Evolutionary conservation across 2,113 vertebrate genomes (phyloP).

Genomic region (Hypomesus transpacificus): DNA sequence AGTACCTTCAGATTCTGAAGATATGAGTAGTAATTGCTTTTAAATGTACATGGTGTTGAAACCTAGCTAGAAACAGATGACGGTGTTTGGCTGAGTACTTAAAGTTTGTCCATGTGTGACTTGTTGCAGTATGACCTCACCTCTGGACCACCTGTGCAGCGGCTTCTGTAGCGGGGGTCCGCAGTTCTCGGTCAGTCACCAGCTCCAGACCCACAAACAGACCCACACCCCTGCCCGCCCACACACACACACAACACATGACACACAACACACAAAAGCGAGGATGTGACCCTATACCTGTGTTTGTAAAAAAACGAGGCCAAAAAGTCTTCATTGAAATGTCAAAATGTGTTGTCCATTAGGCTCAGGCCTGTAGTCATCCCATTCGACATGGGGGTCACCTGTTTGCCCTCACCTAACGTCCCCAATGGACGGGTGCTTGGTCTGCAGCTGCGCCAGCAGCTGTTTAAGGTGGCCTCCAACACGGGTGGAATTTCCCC

Average conservation of each 20-base stretch:
- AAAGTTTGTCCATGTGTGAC: too few species aligned
- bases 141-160: constrained; percentile 77
- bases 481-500: constrained; percentile 75
- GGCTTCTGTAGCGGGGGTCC: constrained; percentile 80
- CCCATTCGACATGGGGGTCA: not conserved
- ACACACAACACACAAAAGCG: not conserved
- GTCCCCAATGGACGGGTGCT: constrained; percentile 85
- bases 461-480: constrained; percentile 78
- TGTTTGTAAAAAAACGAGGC: too few species aligned
- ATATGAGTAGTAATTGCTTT: too few species aligned
- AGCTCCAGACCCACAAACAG: constrained; percentile 90
- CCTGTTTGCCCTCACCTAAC: constrained; percentile 74
- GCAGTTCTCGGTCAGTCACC: constrained; percentile 74
- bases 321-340: too few species aligned
- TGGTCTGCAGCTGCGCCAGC: constrained; percentile 74
- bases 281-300: too few species aligned
- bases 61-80: too few species aligned
- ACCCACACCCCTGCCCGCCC: constrained; percentile 76
- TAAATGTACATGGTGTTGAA: too few species aligned
- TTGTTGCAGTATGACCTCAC: constrained; percentile 52
- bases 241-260: not conserved
- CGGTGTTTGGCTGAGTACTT: too few species aligned
- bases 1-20: too few species aligned
- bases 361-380: too few species aligned
- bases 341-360: too few species aligned